Conservation (phyloP, 2,113 vertebrate genomes). For the Pangasianodon hypophthalmus region DNA sequence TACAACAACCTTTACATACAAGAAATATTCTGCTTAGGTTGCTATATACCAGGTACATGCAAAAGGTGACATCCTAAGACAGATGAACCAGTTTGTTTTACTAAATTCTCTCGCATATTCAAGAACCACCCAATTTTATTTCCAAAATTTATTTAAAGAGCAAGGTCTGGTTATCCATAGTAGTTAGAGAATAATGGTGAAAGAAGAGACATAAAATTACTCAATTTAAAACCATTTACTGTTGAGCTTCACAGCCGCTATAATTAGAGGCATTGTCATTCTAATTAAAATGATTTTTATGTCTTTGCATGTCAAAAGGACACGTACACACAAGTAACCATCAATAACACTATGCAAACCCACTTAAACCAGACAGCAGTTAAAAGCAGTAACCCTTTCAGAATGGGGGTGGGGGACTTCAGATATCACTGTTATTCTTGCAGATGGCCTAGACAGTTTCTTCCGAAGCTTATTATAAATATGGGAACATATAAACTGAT, state of each 20-base stretch:
- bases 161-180: neutral
- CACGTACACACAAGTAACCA: neutral
- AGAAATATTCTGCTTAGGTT: neutral
- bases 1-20: neutral
- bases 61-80: conserved; percentile 27
- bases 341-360: neutral
- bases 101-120: neutral
- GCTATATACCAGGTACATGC: conserved; percentile 23
- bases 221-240: conserved; percentile 18
- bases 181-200: neutral
- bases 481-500: conserved; percentile 17
- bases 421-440: conserved; percentile 8
- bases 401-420: neutral
- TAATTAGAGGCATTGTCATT: neutral
- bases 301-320: conserved; percentile 16
- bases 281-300: conserved; percentile 6
- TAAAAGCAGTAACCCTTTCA: conserved; percentile 43
- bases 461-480: neutral
- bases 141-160: conserved; percentile 13
- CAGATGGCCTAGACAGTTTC: conserved; percentile 5
- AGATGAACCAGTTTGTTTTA: neutral
- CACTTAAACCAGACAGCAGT: conserved; percentile 24
- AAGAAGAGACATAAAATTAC: conserved; percentile 7
- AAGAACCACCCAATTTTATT: conserved; percentile 4
- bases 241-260: neutral